phyloP scores from a whole-genome alignment of 2,113 vertebrate species.

The Raja brachyura region DNA sequence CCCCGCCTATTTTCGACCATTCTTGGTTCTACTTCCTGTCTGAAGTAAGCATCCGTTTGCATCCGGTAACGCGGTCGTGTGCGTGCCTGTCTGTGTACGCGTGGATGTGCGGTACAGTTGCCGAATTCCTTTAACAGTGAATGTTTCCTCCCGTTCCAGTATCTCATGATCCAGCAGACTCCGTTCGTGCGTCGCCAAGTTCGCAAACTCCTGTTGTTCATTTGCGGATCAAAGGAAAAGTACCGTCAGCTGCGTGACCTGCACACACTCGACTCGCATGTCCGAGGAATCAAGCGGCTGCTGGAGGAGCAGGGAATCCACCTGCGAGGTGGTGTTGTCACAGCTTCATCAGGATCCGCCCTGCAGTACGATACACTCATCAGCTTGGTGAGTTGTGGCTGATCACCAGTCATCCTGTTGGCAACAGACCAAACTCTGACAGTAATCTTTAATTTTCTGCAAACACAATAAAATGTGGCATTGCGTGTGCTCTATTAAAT shows the following conservation, averaged over 20 bases:
- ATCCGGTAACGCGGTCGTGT: background rate
- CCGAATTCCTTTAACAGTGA: background rate
- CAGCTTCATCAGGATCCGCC: conserved; percentile 87
- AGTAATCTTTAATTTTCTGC: background rate
- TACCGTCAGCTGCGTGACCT: conserved; percentile 92
- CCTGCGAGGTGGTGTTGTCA: conserved; percentile 83
- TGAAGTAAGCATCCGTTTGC: conserved; percentile 62
- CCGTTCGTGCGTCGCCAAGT: conserved; percentile 94
- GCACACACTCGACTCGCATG: conserved; percentile 89
- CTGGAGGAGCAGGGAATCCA: conserved; percentile 95
- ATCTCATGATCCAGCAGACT: conserved; percentile 97
- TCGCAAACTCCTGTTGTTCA: conserved; percentile 90
- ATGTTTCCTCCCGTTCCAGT: conserved; percentile 55
- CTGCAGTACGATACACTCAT: conserved; percentile 94
- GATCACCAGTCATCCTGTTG: background rate
- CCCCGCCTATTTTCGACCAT: conserved; percentile 91
- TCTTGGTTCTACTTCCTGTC: conserved; percentile 98
- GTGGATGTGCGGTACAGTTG: background rate
- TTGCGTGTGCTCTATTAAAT: background rate
- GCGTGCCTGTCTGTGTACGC: background rate
- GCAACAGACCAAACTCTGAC: background rate
- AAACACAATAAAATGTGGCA: background rate
- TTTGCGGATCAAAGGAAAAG: conserved; percentile 97
- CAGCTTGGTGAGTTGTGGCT: conserved; percentile 69
- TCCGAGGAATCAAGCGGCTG: conserved; percentile 88